Evolutionary conservation across 2,113 vertebrate species (phyloP).

Genomic region (Dolichotis patagonum): DNA sequence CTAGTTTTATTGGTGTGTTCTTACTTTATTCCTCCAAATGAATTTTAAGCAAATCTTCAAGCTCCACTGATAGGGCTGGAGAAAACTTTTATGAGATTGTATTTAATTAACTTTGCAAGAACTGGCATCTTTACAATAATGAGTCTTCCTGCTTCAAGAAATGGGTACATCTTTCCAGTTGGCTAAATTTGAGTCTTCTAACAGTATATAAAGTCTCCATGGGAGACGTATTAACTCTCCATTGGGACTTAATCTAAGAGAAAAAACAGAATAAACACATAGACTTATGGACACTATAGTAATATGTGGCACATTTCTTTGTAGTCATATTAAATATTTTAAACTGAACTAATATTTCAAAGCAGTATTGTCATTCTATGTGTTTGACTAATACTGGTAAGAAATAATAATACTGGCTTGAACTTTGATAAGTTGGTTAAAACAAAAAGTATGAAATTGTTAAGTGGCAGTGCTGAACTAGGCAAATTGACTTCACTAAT

Average conservation of each 20-base stretch:
- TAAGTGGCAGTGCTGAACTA: not conserved
- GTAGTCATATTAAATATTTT: not conserved
- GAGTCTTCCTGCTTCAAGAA: not conserved
- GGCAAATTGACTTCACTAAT: not conserved
- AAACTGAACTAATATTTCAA: not conserved
- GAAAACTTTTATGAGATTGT: not conserved
- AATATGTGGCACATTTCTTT: not conserved
- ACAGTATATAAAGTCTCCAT: not conserved
- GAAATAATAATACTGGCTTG: not conserved
- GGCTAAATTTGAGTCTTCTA: not conserved
- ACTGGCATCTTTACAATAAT: not conserved
- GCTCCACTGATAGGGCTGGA: not conserved
- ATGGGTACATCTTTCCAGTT: not conserved
- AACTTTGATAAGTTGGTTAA: not conserved
- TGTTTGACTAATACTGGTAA: not conserved
- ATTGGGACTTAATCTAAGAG: not conserved
- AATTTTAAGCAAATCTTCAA: slow-evolving; percentile 28
- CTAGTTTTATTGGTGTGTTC: not conserved
- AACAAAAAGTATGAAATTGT: not conserved
- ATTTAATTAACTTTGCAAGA: slow-evolving; percentile 1
- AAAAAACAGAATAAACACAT: not conserved
- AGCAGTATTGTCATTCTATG: not conserved
- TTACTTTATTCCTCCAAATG: not conserved
- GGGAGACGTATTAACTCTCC: not conserved
- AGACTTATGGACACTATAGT: not conserved